Percentiles rank a stretch among this genome's conserved stretches.
phyloP scores from a whole-genome alignment of 2,113 vertebrate species.

The Trinectes maculatus region DNA sequence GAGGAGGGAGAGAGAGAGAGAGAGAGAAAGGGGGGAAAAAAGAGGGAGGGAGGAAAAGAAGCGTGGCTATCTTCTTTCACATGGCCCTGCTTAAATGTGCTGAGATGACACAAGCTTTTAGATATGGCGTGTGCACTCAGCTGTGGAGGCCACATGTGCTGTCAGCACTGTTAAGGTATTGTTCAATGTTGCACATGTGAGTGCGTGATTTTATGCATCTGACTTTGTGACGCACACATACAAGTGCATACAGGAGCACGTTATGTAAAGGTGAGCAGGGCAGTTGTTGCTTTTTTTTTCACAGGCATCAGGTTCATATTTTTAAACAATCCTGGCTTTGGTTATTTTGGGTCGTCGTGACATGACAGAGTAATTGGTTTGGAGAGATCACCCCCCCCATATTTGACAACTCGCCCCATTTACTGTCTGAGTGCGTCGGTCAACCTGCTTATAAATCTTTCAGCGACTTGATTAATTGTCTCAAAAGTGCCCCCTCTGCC shows the following conservation, averaged over 20 bases:
- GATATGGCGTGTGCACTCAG: constrained; percentile 56
- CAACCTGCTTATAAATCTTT: constrained; percentile 80
- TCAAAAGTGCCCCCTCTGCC: constrained; percentile 70
- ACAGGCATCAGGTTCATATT: constrained; percentile 59
- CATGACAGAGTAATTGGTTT: constrained; percentile 77
- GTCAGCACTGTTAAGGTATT: constrained; percentile 58
- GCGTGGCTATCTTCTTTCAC: constrained; percentile 65
- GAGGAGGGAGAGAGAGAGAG: constrained; percentile 38
- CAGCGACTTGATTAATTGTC: constrained; percentile 78
- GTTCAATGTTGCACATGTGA: constrained; percentile 35
- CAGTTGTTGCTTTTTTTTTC: constrained; percentile 1
- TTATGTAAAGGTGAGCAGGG: constrained; percentile 17
- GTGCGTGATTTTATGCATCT: constrained; percentile 20
- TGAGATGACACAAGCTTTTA: constrained; percentile 73
- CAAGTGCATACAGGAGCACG: neutral
- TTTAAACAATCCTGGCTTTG: constrained; percentile 52
- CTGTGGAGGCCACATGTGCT: constrained; percentile 55
- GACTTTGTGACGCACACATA: constrained; percentile 4
- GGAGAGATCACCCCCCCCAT: constrained; percentile 65
- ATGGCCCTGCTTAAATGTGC: constrained; percentile 63
- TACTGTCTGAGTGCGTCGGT: constrained; percentile 70
- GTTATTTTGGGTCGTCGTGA: constrained; percentile 72
- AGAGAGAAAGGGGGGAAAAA: constrained; percentile 17
- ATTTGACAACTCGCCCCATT: constrained; percentile 76
- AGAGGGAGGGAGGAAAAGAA: constrained; percentile 39